Percentiles rank a stretch among this genome's conserved stretches.
Evolutionary conservation across 35 echinoderm and acorn worm genomes (phyloP).

Genomic region (Chiridota heheva): DNA sequence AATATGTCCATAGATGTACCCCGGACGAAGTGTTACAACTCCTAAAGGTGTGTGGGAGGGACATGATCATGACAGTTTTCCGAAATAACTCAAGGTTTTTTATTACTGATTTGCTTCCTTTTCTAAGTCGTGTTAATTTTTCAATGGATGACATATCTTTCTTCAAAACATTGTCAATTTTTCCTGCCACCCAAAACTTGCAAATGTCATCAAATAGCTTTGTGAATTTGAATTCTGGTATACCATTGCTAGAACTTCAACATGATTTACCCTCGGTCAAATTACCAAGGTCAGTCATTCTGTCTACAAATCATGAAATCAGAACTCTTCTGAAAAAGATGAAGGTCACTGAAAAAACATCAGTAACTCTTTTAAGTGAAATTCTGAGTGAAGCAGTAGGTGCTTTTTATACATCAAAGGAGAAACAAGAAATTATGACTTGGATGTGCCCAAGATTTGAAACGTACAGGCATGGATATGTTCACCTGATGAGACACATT

Average conservation of each 20-base stretch:
- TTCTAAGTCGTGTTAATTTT: not conserved
- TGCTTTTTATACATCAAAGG: not conserved
- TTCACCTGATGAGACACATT: not conserved
- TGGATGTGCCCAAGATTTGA: slow-evolving; percentile 1
- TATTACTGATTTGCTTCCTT: not conserved
- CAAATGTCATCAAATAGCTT: not conserved
- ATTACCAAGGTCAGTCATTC: not conserved
- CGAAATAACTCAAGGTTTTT: not conserved
- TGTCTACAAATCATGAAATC: not conserved
- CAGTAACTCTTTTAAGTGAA: not conserved
- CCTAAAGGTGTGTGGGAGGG: slow-evolving; percentile 3
- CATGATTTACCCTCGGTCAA: not conserved
- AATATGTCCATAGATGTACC: not conserved
- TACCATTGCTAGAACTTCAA: not conserved
- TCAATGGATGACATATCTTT: not conserved
- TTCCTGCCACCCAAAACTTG: not conserved
- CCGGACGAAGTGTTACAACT: too few species aligned
- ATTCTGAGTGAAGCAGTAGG: not conserved
- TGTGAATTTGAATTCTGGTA: not conserved
- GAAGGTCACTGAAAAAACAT: not conserved
- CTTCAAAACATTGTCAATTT: not conserved
- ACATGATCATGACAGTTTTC: too few species aligned
- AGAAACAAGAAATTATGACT: not conserved
- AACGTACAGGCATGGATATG: not conserved
- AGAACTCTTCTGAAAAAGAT: slow-evolving; percentile 10